A percentile compares a stretch with the other conserved stretches of the same genome.
These are phyloP conservation scores for Ericerus pela DNA, from an alignment of 1,140 invertebrate species.

Conservation along the genomic window DNA sequence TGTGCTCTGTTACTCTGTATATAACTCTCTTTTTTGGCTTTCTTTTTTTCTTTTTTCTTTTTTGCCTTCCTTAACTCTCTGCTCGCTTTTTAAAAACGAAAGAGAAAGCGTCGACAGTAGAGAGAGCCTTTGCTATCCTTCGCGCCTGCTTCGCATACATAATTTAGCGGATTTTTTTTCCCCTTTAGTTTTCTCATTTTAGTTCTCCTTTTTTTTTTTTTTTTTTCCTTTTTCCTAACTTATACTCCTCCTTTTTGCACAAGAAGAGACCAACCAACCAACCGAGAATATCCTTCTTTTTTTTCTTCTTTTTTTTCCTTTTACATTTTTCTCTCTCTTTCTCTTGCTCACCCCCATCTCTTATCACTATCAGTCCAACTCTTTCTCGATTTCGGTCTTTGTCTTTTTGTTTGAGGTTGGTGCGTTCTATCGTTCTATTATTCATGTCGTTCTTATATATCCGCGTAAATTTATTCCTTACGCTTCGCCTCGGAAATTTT, in stretches of 20 bases:
- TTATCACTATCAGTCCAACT: background rate
- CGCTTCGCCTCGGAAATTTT: no score
- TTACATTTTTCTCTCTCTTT: background rate
- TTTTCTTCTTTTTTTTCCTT: background rate
- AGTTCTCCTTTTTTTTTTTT: background rate
- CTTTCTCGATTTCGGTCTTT: no score
- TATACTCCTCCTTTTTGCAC: background rate
- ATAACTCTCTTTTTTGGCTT: no score
- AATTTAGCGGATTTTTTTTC: background rate
- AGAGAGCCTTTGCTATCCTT: constrained; percentile 9
- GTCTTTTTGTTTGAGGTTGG: no score
- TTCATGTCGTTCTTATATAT: no score
- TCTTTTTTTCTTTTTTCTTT: no score
- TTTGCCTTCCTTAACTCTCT: background rate
- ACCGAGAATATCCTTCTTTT: constrained; percentile 1
- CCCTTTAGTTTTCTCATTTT: background rate
- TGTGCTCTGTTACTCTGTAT: background rate
- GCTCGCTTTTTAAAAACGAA: background rate
- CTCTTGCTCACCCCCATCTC: background rate
- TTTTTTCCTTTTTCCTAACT: background rate
- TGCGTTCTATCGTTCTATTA: no score
- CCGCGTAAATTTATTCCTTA: no score
- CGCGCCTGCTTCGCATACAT: constrained; percentile 11
- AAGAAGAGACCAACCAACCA: no score
- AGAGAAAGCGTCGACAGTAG: constrained; percentile 11